These are phyloP conservation scores for Alauda arvensis DNA, from an alignment of 2,797 vertebrate genomes.

Conservation along the genomic window DNA sequence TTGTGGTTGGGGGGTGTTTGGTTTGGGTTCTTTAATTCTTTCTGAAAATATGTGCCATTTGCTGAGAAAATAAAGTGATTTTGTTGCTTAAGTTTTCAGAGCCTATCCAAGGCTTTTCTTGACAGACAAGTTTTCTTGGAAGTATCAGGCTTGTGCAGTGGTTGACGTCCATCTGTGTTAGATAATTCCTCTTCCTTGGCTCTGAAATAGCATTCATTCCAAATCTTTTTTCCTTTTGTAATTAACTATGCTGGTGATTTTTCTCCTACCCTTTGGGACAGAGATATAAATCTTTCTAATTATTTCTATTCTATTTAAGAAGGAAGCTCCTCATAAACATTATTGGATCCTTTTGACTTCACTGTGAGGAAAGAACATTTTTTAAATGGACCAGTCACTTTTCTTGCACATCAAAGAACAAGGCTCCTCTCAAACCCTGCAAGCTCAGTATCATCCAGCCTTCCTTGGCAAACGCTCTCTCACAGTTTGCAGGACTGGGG, in stretches of 20 bases:
- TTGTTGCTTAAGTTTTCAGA: not conserved
- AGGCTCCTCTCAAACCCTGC: not conserved
- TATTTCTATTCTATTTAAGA: not conserved
- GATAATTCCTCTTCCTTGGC: not conserved
- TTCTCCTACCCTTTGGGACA: not conserved
- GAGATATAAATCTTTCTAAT: not conserved
- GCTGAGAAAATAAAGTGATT: not conserved
- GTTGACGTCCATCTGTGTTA: not conserved
- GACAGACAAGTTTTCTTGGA: not conserved
- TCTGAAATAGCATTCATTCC: not conserved
- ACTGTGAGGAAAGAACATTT: not conserved
- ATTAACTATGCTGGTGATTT: not conserved
- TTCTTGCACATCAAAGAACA: not conserved
- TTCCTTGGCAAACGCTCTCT: not conserved
- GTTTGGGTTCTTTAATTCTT: not conserved
- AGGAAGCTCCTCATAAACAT: not conserved
- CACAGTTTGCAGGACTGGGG: not conserved
- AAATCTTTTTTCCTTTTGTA: not conserved
- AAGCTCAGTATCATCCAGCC: fast-evolving
- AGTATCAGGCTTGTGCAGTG: not conserved
- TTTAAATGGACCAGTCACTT: not conserved
- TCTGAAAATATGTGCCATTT: not conserved
- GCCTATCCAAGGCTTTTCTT: not conserved
- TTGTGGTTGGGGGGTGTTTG: not conserved
- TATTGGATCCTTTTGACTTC: not conserved